A percentile compares a stretch with the other conserved stretches of the same genome.
These are phyloP conservation scores for Addax nasomaculatus DNA, from an alignment of 2,113 vertebrate genomes.

Conservation along the genomic window DNA sequence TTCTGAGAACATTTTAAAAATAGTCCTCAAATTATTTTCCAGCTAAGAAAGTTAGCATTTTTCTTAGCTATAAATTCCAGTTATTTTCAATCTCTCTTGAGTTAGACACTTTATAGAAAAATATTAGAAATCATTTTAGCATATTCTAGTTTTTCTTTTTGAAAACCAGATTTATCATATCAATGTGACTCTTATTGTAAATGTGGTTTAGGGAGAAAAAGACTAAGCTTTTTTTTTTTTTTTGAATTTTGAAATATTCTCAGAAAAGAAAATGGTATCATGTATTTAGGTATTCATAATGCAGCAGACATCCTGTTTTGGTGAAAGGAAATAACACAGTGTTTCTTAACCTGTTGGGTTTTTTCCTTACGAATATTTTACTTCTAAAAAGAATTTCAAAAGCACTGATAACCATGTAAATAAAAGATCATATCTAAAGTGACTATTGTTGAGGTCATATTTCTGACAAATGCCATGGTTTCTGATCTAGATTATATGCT, in stretches of 20 bases:
- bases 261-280: not conserved
- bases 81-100: slow-evolving; percentile 14
- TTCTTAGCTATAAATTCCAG: slow-evolving; percentile 21
- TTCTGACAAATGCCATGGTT: not conserved
- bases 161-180: not conserved
- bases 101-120: slow-evolving; percentile 10
- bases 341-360: not conserved
- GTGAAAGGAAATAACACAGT: not conserved
- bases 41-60: slow-evolving; percentile 46
- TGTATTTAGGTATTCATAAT: not conserved
- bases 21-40: slow-evolving; percentile 52
- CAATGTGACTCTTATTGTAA: not conserved
- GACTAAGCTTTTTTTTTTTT: not conserved
- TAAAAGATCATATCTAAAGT: slow-evolving; percentile 5
- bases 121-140: not conserved
- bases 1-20: slow-evolving; percentile 51
- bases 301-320: not conserved
- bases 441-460: not conserved
- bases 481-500: not conserved
- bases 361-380: slow-evolving; percentile 5
- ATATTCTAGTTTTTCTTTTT: not conserved
- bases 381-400: slow-evolving; percentile 37
- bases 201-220: not conserved
- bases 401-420: not conserved
- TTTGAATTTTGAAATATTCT: slow-evolving; percentile 12